A percentile compares a stretch with the other conserved stretches of the same genome.
Conservation (phyloP, 2,113 vertebrate species). For the Capricornis sumatraensis region DNA sequence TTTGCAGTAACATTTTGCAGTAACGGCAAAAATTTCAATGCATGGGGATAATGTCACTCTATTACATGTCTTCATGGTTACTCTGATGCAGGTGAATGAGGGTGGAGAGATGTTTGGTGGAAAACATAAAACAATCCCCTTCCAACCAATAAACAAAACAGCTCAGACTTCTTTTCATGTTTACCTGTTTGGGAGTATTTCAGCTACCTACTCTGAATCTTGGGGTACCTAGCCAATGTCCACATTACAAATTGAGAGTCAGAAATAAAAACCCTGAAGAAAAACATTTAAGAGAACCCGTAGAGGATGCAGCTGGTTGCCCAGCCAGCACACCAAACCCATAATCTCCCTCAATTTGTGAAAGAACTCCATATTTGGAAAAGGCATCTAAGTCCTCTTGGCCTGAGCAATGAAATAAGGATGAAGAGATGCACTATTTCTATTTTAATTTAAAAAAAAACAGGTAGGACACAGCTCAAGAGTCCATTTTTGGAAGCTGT, state of each 20-base stretch:
- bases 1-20: not conserved
- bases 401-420: conserved; percentile 8
- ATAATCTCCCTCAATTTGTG: conserved; percentile 43
- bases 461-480: not conserved
- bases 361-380: conserved; percentile 16
- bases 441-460: conserved; percentile 58
- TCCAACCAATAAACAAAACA: conserved; percentile 23
- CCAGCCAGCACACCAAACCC: conserved; percentile 15
- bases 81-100: not conserved
- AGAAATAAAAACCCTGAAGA: conserved; percentile 61
- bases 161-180: conserved; percentile 14
- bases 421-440: conserved; percentile 33
- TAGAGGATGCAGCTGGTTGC: conserved; percentile 41
- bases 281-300: conserved; percentile 51
- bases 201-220: conserved; percentile 32
- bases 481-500: not conserved
- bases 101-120: not conserved
- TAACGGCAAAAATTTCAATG: not conserved
- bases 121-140: conserved; percentile 1
- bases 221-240: conserved; percentile 44
- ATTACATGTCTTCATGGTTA: not conserved
- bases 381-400: conserved; percentile 23
- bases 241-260: conserved; percentile 60
- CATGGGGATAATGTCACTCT: not conserved
- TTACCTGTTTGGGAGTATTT: conserved; percentile 46